Evolutionary conservation across 2,888 invertebrate species (phyloP), one percentile per base, ranked within the genome.

Genomic region (Gandaritis pyraliata): DNA sequence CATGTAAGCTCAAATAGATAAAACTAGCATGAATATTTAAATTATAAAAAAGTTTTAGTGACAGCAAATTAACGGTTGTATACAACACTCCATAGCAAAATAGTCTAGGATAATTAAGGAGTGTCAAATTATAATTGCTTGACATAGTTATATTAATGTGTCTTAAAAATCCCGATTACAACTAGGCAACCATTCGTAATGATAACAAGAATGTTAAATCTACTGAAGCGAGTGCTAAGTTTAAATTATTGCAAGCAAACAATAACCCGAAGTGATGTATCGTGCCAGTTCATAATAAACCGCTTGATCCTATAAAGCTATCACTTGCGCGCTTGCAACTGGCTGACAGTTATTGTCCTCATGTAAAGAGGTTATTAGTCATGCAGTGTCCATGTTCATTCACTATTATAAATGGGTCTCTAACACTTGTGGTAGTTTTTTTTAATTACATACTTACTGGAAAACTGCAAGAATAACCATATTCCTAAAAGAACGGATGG

Each of bases 271-370:
- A 52, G 11, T 50, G 54, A 60, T 60, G 48, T 33, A 58, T 23
- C 18, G 53, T 48, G 30, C 18, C 36, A 18, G 36, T 38, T 18
- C 13, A 29, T 53, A 52, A 46, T 58, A 53, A 53, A 55, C 45
- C n/a, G 49, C 15, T 38, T 13, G 50, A n/a, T 38, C 45, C 55
- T 46, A 55, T 60, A 55, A 60, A 60, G 45, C 60, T 41, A 45
- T 55, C 59, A 49, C 60, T 60, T 38, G 45, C 54, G 29, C 43
- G 13, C 50, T n/a, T 46, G 46, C 45, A 30, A 47, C 59, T 43
- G 48, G 51, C 3, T 18, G 58, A 53, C 59, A 48, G 58, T 53
- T 53, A 59, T 41, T 59, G 59, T 59, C 45, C 49, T 60, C 60
- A 50, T 60, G 55, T 29, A 23, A 13, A 54, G 45, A 38, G 30